phyloP scores from a whole-genome alignment of 2,113 vertebrate species.

The Hippopotamus amphibius region DNA sequence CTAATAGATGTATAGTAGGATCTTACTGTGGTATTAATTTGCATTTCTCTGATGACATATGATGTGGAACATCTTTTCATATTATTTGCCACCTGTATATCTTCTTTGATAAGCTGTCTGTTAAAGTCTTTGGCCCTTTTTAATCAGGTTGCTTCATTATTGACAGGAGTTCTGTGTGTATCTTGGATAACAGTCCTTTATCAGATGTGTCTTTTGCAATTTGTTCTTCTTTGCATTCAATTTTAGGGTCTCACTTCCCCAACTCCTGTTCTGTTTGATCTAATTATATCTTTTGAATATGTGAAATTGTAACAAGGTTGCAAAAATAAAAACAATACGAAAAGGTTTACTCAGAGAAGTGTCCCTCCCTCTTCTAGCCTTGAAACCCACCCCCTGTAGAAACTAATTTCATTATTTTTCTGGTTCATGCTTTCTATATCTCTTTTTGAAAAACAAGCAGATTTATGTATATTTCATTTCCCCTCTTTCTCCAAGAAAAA shows the following conservation, averaged over 20 bases:
- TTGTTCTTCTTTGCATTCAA: background rate
- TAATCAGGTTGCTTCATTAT: background rate
- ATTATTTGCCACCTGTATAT: too few relatives aligned
- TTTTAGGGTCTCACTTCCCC: background rate
- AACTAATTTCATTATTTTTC: background rate
- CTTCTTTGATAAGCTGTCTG: too few relatives aligned
- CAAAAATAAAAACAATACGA: background rate
- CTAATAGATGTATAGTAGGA: too few relatives aligned
- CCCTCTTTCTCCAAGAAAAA: background rate
- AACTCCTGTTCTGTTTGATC: background rate
- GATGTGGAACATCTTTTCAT: too few relatives aligned
- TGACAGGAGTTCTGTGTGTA: background rate
- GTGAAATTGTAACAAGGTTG: background rate
- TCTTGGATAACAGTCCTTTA: background rate
- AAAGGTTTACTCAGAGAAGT: background rate
- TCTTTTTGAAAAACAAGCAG: background rate
- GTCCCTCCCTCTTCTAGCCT: background rate
- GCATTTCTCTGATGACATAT: too few relatives aligned
- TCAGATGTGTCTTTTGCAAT: too few relatives aligned
- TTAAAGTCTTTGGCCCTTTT: background rate
- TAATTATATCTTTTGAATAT: background rate
- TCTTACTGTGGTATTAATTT: too few relatives aligned
- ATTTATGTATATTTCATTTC: background rate
- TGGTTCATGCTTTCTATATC: background rate
- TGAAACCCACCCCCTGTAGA: background rate